Evolutionary conservation across 1,140 invertebrate genomes (phyloP).

Genomic region (Penaeus chinensis): DNA sequence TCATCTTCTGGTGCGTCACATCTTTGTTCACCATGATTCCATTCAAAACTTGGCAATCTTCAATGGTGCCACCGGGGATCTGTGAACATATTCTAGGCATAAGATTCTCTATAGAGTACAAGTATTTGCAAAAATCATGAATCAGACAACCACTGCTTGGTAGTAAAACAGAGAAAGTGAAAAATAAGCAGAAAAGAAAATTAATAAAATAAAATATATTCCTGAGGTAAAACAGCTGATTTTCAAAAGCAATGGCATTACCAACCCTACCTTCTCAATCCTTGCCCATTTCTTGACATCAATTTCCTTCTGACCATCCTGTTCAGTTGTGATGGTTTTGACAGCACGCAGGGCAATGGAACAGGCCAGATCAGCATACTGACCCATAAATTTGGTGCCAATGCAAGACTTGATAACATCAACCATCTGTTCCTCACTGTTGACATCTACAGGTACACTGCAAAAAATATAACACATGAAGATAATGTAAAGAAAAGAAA

Average conservation of each 20-base stretch:
- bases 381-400: conserved; percentile 96
- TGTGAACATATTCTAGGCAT: conserved; percentile 54
- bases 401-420: conserved; percentile 93
- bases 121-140: no score
- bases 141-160: no score
- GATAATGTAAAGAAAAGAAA: background rate
- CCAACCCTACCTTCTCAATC: conserved; percentile 84
- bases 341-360: conserved; percentile 96
- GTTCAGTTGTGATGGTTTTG: conserved; percentile 87
- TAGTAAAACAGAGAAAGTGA: background rate
- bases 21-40: conserved; percentile 99
- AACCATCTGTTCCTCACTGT: conserved; percentile 84
- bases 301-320: conserved; percentile 92
- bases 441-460: conserved; percentile 85
- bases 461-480: conserved; percentile 61
- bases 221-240: background rate
- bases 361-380: conserved; percentile 94
- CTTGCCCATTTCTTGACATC: conserved; percentile 99
- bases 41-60: conserved; percentile 92
- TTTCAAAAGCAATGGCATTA: background rate
- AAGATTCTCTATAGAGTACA: background rate
- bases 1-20: conserved; percentile 98
- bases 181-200: conserved; percentile 16
- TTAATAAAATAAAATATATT: background rate
- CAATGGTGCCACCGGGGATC: conserved; percentile 95